These are phyloP conservation scores for Phylloscopus collybita DNA, from an alignment of 2,797 vertebrate species.

Conservation along the genomic window DNA sequence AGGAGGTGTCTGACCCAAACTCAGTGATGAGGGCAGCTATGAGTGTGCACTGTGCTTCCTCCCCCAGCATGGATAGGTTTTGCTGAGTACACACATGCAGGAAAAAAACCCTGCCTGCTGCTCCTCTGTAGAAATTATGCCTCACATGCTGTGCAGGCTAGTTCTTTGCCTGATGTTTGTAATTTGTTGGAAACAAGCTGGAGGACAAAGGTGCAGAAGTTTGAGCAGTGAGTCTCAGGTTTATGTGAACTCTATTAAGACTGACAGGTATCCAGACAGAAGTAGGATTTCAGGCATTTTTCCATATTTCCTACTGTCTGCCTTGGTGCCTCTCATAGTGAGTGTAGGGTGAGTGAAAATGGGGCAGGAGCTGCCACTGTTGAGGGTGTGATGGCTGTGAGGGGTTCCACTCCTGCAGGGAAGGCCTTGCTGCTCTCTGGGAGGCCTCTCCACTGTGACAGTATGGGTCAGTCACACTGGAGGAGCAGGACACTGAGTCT, in stretches of 20 bases:
- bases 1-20: accelerated
- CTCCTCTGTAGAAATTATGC: background rate
- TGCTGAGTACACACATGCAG: background rate
- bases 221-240: background rate
- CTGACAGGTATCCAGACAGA: background rate
- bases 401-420: background rate
- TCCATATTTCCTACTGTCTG: background rate
- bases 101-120: background rate
- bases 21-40: background rate
- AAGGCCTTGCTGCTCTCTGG: background rate
- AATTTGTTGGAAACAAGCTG: background rate
- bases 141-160: background rate
- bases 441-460: background rate
- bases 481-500: background rate
- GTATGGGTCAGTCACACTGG: accelerated
- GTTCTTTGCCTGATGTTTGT: background rate
- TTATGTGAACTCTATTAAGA: background rate
- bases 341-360: background rate
- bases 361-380: background rate
- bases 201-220: background rate
- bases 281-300: background rate
- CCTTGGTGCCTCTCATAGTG: background rate
- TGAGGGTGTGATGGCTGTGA: background rate
- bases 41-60: accelerated
- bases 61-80: background rate